These are phyloP conservation scores for Gymnocypris eckloni DNA, from an alignment of 2,797 vertebrate genomes.

Conservation along the genomic window DNA sequence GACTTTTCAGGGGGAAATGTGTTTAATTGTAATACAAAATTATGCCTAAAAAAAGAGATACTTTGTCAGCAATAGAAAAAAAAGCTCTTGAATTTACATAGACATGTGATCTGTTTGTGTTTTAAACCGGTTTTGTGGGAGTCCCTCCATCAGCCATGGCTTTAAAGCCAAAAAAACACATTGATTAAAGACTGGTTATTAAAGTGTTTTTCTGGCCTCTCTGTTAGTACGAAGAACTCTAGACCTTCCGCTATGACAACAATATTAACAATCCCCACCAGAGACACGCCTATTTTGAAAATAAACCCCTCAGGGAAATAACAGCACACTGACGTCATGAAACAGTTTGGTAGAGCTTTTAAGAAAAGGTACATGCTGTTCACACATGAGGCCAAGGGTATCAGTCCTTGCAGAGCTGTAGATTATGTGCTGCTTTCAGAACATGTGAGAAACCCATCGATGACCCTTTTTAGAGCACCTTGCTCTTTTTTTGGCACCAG, in stretches of 20 bases:
- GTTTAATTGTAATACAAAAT: neutral
- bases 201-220: constrained; percentile 6
- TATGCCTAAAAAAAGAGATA: neutral
- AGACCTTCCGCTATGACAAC: neutral
- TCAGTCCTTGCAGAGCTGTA: neutral
- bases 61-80: neutral
- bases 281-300: neutral
- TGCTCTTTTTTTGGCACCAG: constrained; percentile 3
- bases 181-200: neutral
- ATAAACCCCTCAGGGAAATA: neutral
- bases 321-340: neutral
- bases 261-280: neutral
- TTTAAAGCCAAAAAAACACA: neutral
- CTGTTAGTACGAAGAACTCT: neutral
- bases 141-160: neutral
- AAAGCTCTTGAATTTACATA: neutral
- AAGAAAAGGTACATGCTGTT: constrained; percentile 18
- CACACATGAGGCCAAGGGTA: neutral
- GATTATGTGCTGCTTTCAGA: neutral
- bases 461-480: neutral
- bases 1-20: neutral
- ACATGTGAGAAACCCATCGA: neutral
- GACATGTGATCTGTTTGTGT: neutral
- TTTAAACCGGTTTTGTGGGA: neutral
- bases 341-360: neutral